Conservation (phyloP, 2,113 vertebrate species). For the Grallaria varia region DNA sequence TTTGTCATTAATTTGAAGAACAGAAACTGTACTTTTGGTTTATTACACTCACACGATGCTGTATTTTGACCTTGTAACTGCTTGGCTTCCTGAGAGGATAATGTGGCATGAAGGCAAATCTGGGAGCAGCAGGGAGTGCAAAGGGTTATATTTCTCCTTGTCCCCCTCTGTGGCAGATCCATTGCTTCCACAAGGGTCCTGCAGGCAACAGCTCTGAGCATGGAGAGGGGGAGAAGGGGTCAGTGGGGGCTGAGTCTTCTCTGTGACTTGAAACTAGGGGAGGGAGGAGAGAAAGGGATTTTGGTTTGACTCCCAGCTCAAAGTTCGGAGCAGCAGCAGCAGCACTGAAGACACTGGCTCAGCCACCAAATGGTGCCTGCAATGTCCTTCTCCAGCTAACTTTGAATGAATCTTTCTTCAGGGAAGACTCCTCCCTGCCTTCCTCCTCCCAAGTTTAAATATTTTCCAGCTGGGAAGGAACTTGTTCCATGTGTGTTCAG, state of each 20-base stretch:
- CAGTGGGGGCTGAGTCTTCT: background rate
- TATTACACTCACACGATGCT: background rate
- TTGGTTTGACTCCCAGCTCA: background rate
- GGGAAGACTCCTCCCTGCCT: background rate
- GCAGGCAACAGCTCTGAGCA: rapidly evolving
- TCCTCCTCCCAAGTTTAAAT: background rate
- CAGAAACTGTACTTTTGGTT: background rate
- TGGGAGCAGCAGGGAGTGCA: background rate
- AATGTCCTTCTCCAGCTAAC: background rate
- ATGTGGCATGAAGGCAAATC: rapidly evolving
- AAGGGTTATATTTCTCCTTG: background rate
- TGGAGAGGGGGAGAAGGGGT: background rate
- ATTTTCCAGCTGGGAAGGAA: background rate
- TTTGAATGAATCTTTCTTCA: background rate
- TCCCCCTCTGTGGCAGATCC: background rate
- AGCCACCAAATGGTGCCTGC: background rate
- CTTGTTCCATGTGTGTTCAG: background rate
- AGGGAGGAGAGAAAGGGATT: background rate
- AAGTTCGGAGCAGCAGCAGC: background rate
- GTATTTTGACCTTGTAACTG: background rate
- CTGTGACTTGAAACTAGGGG: background rate
- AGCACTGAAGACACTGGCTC: background rate
- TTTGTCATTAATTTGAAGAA: background rate
- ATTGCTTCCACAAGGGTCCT: background rate
- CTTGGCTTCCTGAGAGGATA: background rate